Base-by-base conservation (phyloP, 2,113 vertebrate genomes). In the Ahaetulla prasina region DNA sequence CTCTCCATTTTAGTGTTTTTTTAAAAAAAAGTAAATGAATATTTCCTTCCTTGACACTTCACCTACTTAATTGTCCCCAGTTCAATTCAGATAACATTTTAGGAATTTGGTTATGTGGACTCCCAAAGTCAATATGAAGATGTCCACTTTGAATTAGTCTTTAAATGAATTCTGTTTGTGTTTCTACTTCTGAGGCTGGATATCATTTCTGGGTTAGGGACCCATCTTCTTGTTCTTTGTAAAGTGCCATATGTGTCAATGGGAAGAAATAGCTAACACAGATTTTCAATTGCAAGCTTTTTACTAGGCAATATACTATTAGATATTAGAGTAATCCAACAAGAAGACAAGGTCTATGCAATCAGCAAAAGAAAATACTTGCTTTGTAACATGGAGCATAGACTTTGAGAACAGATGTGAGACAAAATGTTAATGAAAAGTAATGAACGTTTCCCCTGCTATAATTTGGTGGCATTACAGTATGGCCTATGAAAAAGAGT, bases 391-490 rank as follows among this genome's bases (percentile, higher is more conserved):
- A 11, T 84, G 47, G 68, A 54, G 85, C 85, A 80, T n/a, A 85
- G 47, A 63, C 53, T 91, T 25, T 30, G n/a, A 86, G 27, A 35
- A 47, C 7, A 60, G 54, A 52, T 84, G 47, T 60, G 68, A 91
- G 43, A 39, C 0, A 25, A 49, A 63, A 53, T 43, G 30, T 53
- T 45, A 68, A 60, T 52, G 35, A 80, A 68, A 91, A 93, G 87
- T n/a, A 88, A 55, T 18, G 35, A 43, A 27, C 43, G 50, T 35
- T 50, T 27, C 9, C 43, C n/a, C 12, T 22, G 53, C 43, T 23
- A 89, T n/a, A 9, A 49, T 68, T 63, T 60, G 80, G 20, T 89
- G 85, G 18, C 94, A 92, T 96, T 93, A 90, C 92, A 89, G 90
- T 88, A 85, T 23, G 87, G 57, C 91, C 95, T 96, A 43, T 80